Evolutionary conservation across 2,113 vertebrate genomes (phyloP).

Genomic region (Dipodomys merriami): DNA sequence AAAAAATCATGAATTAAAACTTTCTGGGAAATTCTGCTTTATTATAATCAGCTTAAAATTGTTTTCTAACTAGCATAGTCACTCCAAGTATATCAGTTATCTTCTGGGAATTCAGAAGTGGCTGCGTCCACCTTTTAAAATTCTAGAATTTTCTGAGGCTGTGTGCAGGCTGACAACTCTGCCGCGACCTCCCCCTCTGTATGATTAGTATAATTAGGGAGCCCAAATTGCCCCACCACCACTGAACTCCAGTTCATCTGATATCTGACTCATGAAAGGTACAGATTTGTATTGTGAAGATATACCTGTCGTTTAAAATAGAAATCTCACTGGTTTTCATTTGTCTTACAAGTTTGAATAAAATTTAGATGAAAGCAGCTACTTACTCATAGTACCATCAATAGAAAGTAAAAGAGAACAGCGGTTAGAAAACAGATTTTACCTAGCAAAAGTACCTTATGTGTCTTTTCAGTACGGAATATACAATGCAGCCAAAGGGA

Average conservation of each 20-base stretch:
- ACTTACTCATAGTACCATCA: neutral
- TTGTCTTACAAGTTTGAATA: constrained; percentile 14
- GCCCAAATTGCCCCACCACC: neutral
- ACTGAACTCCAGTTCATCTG: neutral
- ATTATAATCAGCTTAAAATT: constrained; percentile 52
- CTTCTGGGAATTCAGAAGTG: constrained; percentile 49
- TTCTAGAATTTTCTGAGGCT: neutral
- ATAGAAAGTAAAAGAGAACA: constrained; percentile 40
- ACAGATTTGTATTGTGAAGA: neutral
- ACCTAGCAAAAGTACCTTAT: neutral
- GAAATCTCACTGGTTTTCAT: neutral
- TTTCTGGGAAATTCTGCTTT: constrained; percentile 60
- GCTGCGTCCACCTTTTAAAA: neutral
- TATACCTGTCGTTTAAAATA: constrained; percentile 3
- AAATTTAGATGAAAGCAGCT: constrained; percentile 38
- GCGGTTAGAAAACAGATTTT: neutral
- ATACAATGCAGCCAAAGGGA: neutral
- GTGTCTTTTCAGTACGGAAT: neutral
- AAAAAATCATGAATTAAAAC: constrained; percentile 66
- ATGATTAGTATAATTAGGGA: constrained; percentile 14
- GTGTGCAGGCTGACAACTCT: neutral
- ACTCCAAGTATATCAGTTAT: constrained; percentile 36
- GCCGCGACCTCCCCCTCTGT: neutral
- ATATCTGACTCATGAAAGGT: neutral
- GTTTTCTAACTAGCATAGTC: constrained; percentile 63